A percentile compares a stretch with the other conserved stretches of the same genome.
Conservation (phyloP, 1,140 invertebrate species). For the Saccostrea cuccullata region DNA sequence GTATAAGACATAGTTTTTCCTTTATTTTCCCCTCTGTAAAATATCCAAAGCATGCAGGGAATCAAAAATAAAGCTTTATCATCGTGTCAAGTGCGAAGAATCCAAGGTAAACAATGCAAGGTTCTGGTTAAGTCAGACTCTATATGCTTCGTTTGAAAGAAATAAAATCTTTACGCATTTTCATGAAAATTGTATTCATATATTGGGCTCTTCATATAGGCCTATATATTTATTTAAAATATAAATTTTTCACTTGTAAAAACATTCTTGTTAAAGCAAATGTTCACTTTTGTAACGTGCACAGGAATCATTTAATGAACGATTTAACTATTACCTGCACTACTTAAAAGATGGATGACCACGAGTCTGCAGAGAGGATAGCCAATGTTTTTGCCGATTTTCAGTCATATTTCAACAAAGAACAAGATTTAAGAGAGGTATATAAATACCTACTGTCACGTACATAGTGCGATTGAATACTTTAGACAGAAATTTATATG, state of each 20-base stretch:
- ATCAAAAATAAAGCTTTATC: background rate
- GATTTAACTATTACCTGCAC: background rate
- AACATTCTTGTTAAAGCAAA: background rate
- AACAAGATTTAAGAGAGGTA: slow-evolving; percentile 70
- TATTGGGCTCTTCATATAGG: background rate
- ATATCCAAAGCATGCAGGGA: background rate
- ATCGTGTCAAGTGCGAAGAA: background rate
- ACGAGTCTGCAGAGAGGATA: slow-evolving; percentile 44
- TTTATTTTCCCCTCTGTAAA: background rate
- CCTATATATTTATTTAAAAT: background rate
- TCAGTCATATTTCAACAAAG: slow-evolving; percentile 66
- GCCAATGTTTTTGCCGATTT: slow-evolving; percentile 66
- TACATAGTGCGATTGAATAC: too few species aligned
- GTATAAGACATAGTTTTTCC: background rate
- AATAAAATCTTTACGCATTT: background rate
- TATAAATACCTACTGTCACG: background rate
- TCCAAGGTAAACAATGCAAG: slow-evolving; percentile 14
- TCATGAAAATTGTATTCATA: background rate
- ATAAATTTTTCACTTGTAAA: background rate
- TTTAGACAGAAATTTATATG: too few species aligned
- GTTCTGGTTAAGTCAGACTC: background rate
- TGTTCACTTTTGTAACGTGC: background rate
- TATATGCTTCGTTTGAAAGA: background rate
- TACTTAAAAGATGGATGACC: background rate
- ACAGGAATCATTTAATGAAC: background rate